These are phyloP conservation scores for Argyresthia goedartella DNA, from an alignment of 2,888 invertebrate genomes.

Conservation along the genomic window DNA sequence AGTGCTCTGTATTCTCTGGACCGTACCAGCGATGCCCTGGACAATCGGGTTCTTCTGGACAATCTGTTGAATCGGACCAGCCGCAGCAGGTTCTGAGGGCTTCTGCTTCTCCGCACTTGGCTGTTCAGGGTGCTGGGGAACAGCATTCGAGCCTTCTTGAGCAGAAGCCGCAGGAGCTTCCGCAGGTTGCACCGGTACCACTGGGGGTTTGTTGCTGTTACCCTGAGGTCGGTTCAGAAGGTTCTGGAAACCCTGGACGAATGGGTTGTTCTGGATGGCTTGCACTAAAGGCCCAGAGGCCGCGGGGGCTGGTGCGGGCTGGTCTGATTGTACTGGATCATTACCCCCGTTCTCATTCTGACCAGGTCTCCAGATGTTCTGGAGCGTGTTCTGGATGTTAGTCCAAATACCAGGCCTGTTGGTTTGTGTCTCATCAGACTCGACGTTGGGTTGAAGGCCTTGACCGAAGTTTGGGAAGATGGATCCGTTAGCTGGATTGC, in stretches of 20 bases:
- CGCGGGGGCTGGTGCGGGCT: constrained; percentile 10
- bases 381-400: constrained; percentile 17
- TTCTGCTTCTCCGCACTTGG: not conserved
- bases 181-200: not conserved
- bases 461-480: too few species aligned
- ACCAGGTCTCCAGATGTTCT: constrained; percentile 17
- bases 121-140: constrained; percentile 7
- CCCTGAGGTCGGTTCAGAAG: constrained; percentile 9
- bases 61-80: constrained; percentile 30
- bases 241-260: constrained; percentile 13
- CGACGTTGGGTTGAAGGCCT: constrained; percentile 9
- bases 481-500: not conserved
- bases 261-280: constrained; percentile 23
- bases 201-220: not conserved
- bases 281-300: constrained; percentile 26
- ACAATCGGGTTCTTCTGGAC: constrained; percentile 33
- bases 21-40: constrained; percentile 29
- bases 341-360: not conserved
- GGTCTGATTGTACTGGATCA: constrained; percentile 6
- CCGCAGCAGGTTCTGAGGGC: constrained; percentile 5
- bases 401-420: constrained; percentile 17
- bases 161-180: constrained; percentile 3
- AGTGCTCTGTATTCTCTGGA: constrained; percentile 29
- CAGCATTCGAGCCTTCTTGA: constrained; percentile 15
- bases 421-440: constrained; percentile 17